Evolutionary conservation across 2,888 invertebrate species (phyloP).

Genomic region (Salticus scenicus): DNA sequence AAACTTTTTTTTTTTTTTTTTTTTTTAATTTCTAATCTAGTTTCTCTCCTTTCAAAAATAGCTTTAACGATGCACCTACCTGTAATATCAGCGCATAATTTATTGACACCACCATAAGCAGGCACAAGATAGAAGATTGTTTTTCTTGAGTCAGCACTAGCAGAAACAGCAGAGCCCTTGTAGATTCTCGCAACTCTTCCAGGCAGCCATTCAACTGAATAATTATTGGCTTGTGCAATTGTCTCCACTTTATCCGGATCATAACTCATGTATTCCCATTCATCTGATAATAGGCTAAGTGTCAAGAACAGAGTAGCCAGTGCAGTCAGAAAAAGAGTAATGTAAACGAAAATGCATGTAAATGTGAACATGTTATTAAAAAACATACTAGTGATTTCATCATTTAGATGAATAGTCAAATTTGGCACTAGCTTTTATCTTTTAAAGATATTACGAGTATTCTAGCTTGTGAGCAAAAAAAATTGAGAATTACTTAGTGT

Average conservation of each 20-base stretch:
- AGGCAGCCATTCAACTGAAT: conserved; percentile 39
- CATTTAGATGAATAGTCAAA: background rate
- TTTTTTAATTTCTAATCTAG: too few species aligned
- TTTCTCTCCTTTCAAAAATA: too few species aligned
- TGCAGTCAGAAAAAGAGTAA: conserved; percentile 79
- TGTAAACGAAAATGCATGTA: conserved; percentile 78
- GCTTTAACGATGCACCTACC: too few species aligned
- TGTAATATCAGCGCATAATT: conserved; percentile 87
- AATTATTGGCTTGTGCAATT: conserved; percentile 39
- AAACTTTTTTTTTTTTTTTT: too few species aligned
- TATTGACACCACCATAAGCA: conserved; percentile 94
- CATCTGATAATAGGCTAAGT: conserved; percentile 90
- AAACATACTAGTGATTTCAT: background rate
- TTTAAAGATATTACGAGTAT: background rate
- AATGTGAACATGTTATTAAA: conserved; percentile 46
- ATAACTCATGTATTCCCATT: conserved; percentile 93
- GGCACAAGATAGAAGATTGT: conserved; percentile 83
- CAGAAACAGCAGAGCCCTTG: background rate
- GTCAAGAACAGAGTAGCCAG: conserved; percentile 72
- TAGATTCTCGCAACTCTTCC: conserved; percentile 19
- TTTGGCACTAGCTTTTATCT: background rate
- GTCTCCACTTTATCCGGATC: conserved; percentile 79
- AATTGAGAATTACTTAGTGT: too few species aligned
- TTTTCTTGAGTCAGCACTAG: background rate
- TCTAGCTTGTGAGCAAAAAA: too few species aligned